Conservation (phyloP, 2,113 vertebrate species). For the Bubo bubo region DNA sequence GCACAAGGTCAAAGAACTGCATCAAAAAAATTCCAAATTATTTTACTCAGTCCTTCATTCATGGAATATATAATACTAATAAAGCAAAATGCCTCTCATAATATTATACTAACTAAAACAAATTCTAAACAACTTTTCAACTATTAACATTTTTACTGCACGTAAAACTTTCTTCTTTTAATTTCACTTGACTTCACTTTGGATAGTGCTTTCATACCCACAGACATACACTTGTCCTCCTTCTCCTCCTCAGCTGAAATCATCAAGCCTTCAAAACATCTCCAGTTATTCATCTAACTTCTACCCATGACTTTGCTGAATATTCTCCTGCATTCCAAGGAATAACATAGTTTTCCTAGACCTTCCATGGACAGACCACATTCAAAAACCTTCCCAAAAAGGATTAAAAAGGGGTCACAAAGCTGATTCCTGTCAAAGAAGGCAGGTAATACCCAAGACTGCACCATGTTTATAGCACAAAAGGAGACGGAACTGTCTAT, state of each 20-base stretch:
- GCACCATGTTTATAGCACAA: neutral
- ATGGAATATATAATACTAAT: neutral
- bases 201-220: neutral
- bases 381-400: neutral
- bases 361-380: neutral
- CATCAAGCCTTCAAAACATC: neutral
- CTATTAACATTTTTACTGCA: neutral
- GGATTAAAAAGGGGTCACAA: neutral
- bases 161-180: neutral
- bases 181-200: neutral
- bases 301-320: neutral
- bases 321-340: neutral
- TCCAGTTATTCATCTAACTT: neutral
- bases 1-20: neutral
- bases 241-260: neutral
- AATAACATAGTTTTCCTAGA: neutral
- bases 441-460: neutral
- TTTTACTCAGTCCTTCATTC: neutral
- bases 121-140: neutral
- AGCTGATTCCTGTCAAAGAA: neutral
- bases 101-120: neutral
- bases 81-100: neutral
- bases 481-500: neutral
- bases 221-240: neutral
- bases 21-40: neutral